Evolutionary conservation across 1,140 invertebrate genomes (phyloP).

Genomic region (Brachionus paranguensis): DNA sequence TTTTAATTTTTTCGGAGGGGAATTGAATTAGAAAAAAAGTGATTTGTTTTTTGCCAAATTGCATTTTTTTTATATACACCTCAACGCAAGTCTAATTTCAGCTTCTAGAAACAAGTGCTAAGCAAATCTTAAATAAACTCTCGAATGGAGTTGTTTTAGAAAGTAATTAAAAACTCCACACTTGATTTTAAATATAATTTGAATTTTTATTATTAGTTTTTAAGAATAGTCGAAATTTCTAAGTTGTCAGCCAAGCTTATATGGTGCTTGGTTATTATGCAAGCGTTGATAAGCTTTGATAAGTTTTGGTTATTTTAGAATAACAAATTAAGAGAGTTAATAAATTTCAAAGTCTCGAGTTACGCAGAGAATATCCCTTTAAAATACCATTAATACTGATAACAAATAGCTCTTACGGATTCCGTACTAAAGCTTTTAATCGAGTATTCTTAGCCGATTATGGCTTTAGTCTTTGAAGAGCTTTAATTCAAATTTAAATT

Average conservation of each 20-base stretch:
- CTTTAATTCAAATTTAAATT: neutral
- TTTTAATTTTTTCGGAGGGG: neutral
- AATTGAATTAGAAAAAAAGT: neutral
- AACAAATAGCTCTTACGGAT: neutral
- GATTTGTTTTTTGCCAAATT: neutral
- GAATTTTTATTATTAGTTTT: neutral
- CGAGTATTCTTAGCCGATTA: neutral
- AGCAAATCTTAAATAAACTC: slow-evolving; percentile 18
- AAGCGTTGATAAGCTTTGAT: slow-evolving; percentile 15
- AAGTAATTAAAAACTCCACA: neutral
- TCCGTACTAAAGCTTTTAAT: neutral
- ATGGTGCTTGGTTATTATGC: slow-evolving; percentile 24
- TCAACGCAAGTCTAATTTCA: neutral
- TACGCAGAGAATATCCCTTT: neutral
- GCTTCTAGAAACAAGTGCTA: slow-evolving; percentile 19
- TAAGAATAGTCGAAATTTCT: neutral
- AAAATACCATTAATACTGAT: neutral
- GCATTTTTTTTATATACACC: neutral
- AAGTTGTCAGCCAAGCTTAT: slow-evolving; percentile 11
- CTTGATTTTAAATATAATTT: neutral
- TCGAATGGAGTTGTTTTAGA: slow-evolving; percentile 9
- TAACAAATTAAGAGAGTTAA: neutral
- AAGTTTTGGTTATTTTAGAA: slow-evolving; percentile 2
- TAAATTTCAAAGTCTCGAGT: neutral
- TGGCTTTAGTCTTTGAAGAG: neutral